Base-by-base conservation (phyloP, 2,888 invertebrate species). In the Cheiracanthium punctorium region DNA sequence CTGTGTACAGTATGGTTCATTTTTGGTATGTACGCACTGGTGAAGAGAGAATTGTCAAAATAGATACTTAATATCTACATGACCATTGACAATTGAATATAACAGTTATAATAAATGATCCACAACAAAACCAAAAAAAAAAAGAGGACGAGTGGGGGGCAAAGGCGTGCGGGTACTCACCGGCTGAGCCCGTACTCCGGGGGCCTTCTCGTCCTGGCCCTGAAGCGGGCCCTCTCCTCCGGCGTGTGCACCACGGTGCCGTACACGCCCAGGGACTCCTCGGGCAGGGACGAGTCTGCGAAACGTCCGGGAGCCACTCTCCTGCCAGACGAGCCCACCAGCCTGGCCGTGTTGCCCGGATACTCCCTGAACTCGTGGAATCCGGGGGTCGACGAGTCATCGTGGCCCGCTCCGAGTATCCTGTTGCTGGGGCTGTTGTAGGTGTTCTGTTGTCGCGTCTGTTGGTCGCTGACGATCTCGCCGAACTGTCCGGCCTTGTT, bases 241-340 rank as follows among this genome's bases (percentile, higher is more conserved):
- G 88, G 88, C 0, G 80, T 70, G 28, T 88, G 80, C 48, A 88
- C 88, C 7, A 88, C 84, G 8, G 87, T 88, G 4, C 88, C 88
- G 29, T 82, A 88, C 5, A 80, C 74, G 1, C 88, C 88, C 4
- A 88, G 65, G 1, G 82, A 74, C 32, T 82, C 86, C 33, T 88
- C 86, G 0, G 88, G 88, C 12, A 88, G 52, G 1, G 81, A 67
- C 10, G 52, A 37, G 33, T 86, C 80, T 17, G 86, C 65, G 20
- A 88, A 88, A 1, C 86, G 37, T 0, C 88, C 88, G 1, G 81
- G 77, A 2, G 81, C 67, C n/a, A 65, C 58, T n/a, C 74, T 32
- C 17, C 52, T 20, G 30, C 77, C 73, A n/a, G n/a, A n/a, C 8
- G 48, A 29, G 7, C 64, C 14, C 10, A 24, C 28, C 17, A 71